Evolutionary conservation across 2,888 invertebrate genomes (phyloP).

Genomic region (Drosophila quinaria): DNA sequence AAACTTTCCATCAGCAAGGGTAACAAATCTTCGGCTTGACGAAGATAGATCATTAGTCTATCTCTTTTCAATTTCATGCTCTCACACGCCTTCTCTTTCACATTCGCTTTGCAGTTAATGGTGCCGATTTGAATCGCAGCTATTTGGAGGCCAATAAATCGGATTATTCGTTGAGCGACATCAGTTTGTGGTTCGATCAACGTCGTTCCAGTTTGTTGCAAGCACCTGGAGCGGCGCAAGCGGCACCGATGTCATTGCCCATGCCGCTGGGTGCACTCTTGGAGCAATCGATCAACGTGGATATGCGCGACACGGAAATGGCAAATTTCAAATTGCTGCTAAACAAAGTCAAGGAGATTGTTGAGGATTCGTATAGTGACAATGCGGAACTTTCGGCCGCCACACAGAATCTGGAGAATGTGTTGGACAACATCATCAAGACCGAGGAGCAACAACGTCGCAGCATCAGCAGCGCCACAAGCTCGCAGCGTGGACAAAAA

Average conservation of each 20-base stretch:
- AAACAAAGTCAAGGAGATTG: constrained; percentile 85
- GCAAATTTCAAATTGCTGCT: constrained; percentile 83
- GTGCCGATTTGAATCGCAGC: constrained; percentile 85
- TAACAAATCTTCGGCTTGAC: background rate
- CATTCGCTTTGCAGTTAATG: constrained; percentile 77
- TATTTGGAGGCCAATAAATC: constrained; percentile 85
- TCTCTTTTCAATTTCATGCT: background rate
- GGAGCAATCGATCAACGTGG: constrained; percentile 57
- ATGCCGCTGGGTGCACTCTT: constrained; percentile 56
- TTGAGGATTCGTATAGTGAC: constrained; percentile 85
- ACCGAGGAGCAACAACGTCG: constrained; percentile 83
- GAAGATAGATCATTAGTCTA: background rate
- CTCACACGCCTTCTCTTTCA: background rate
- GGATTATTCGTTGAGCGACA: constrained; percentile 84
- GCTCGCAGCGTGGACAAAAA: constrained; percentile 23
- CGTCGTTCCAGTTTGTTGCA: constrained; percentile 58
- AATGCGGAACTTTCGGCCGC: constrained; percentile 85
- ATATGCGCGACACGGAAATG: constrained; percentile 84
- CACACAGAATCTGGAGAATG: constrained; percentile 85
- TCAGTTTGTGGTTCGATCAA: constrained; percentile 84
- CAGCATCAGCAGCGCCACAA: constrained; percentile 51
- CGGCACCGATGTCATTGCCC: constrained; percentile 25
- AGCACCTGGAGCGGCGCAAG: constrained; percentile 6
- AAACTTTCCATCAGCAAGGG: background rate
- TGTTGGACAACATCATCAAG: constrained; percentile 84